Evolutionary conservation across 1,140 invertebrate species (phyloP), one percentile per base, ranked within the genome.

Genomic region (Bombus haemorrhoidalis): DNA sequence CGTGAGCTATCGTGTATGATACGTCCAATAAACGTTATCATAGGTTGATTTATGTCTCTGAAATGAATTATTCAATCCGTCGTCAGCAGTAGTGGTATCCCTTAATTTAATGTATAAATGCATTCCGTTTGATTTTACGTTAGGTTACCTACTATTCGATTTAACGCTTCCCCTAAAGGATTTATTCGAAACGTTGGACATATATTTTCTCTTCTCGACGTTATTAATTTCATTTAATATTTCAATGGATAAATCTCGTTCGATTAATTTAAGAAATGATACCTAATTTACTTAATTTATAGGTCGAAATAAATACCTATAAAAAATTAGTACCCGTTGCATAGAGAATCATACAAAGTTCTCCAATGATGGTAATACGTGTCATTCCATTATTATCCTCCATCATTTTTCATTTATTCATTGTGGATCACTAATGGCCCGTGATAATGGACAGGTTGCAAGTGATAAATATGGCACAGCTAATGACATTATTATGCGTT

Each of bases 361-460:
- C 34, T 59, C 10, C 18, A 57, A 28, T n/a, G 13, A 15, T 1
- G 12, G 57, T 59, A 53, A 75, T 28, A 37, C 34, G 13, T 37
- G 18, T 39, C 73, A n/a, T 57, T 22, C 34, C 53, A 39, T 76
- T 53, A 76, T 59, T 39, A 59, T 57, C 28, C 43, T 28, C 15
- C 53, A n/a, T 73, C 39, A 73, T 76, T 59, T 76, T 76, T 59
- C 74, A 59, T n/a, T 53, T 34, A n/a, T 59, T 22, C 74, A 39
- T 39, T 28, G 22, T 32, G 25, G 25, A 1, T 39, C 53, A 28
- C 53, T 76, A 59, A 76, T 76, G 74, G 28, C 34, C 74, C 12
- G 53, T 39, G 34, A 28, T 59, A 59, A 76, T 59, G 53, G 25
- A 37, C 34, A 37, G 25, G 22, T 39, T 59, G 53, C 74, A 59